Conservation (phyloP, 2,797 vertebrate species). For the Euthynnus affinis region DNA sequence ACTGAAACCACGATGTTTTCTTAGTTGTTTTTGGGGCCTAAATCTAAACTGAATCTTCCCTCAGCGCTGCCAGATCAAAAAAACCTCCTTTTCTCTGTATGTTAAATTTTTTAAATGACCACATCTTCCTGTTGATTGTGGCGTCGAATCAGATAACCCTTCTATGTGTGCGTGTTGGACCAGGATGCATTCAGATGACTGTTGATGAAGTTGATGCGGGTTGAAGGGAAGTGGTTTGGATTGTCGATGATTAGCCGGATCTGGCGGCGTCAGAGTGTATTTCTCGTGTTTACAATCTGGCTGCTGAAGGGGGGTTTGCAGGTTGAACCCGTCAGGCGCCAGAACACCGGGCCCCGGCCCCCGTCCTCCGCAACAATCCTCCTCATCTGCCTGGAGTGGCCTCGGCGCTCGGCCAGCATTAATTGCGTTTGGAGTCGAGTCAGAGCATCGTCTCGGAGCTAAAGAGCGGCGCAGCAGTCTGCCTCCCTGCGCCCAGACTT, state of each 20-base stretch:
- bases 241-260: background rate
- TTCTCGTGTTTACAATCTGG: slow-evolving; percentile 15
- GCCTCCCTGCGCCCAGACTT: slow-evolving; percentile 50
- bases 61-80: no score
- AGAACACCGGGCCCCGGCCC: slow-evolving; percentile 27
- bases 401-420: slow-evolving; percentile 54
- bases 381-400: slow-evolving; percentile 54
- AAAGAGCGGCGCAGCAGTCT: slow-evolving; percentile 51
- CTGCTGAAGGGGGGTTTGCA: slow-evolving; percentile 15
- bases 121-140: no score
- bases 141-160: no score
- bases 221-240: background rate
- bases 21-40: no score
- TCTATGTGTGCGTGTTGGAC: no score
- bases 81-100: no score
- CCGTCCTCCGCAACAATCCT: slow-evolving; percentile 35
- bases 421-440: slow-evolving; percentile 66
- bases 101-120: no score
- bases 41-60: no score
- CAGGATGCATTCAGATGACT: no score
- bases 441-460: slow-evolving; percentile 49
- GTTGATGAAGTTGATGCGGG: background rate
- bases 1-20: no score
- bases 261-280: background rate
- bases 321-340: slow-evolving; percentile 43